Evolutionary conservation across 2,888 invertebrate species (phyloP), one percentile per base, ranked within the genome.

Genomic region (Encarsia formosa): DNA sequence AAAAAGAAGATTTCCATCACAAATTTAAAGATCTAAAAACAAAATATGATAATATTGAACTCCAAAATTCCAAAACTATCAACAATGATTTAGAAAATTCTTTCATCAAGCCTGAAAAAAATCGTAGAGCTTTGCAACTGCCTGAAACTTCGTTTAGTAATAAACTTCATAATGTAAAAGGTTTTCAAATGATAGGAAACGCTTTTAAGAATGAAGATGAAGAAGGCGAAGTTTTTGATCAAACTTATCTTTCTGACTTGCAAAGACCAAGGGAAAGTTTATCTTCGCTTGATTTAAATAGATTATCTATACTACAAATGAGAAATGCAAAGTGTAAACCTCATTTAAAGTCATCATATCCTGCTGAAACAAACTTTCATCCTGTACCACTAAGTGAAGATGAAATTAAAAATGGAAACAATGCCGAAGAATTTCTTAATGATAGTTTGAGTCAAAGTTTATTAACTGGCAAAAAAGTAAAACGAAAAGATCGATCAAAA

Each of bases 251-350:
- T 57, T 15, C 54, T 6, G 57, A 57, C 9, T 37, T 56, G 43
- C 52, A 50, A n/a, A 29, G 19, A 19, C 31, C 43, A 13, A 32
- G 42, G 13, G 23, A 32, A 2, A 29, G 13, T 20, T n/a, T 32
- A 18, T 44, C 51, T 11, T 23, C 40, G 1, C 2, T 13, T 15
- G 74, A 77, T 42, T 15, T 59, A 0, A 64, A 70, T 13, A 73
- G 82, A 40, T 71, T 87, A 29, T 86, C 86, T 0, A 87, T 88
- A 70, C 76, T 92, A 35, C 84, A 86, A 61, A 83, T 84, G 73
- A 78, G 92, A 34, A 92, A 92, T 74, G 89, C 91, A 0, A 75
- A 91, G 58, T 84, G 87, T 56, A 87, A 86, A n/a, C 88, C 90
- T 3, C 92, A 92, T 68, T 76, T 92, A 53, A 87, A 88, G 76